Conservation (phyloP, 2,888 invertebrate genomes). For the Hermaeophaga mercurialis region DNA sequence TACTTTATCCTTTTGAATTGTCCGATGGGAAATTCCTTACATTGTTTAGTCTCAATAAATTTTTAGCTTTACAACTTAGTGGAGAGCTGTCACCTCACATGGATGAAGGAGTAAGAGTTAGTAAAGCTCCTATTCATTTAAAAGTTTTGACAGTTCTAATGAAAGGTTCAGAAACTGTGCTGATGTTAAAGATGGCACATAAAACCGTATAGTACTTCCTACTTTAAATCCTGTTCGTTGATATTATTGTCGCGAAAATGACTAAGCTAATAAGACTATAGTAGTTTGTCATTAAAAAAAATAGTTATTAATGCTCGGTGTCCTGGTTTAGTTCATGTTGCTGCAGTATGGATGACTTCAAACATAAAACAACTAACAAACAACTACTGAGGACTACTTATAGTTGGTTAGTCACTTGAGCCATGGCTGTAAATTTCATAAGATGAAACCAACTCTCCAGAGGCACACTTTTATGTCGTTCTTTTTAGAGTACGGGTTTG, state of each 20-base stretch:
- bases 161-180: not conserved
- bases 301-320: not conserved
- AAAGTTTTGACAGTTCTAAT: not conserved
- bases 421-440: slow-evolving; percentile 16
- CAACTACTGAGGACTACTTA: slow-evolving; percentile 1
- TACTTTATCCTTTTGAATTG: not conserved
- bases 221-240: not conserved
- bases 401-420: slow-evolving; percentile 12
- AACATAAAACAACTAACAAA: not conserved
- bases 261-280: not conserved
- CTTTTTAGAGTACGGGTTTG: slow-evolving; percentile 1
- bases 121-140: not conserved
- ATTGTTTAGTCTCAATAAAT: not conserved
- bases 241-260: not conserved
- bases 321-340: not conserved
- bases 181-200: not conserved
- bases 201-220: not conserved
- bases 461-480: slow-evolving; percentile 3
- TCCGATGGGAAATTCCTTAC: not conserved
- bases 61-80: not conserved
- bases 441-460: slow-evolving; percentile 3
- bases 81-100: not conserved
- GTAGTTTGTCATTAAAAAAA: not conserved
- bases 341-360: not conserved
- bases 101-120: not conserved